Conservation (phyloP, 2,113 vertebrate genomes). For the Cromileptes altivelis region DNA sequence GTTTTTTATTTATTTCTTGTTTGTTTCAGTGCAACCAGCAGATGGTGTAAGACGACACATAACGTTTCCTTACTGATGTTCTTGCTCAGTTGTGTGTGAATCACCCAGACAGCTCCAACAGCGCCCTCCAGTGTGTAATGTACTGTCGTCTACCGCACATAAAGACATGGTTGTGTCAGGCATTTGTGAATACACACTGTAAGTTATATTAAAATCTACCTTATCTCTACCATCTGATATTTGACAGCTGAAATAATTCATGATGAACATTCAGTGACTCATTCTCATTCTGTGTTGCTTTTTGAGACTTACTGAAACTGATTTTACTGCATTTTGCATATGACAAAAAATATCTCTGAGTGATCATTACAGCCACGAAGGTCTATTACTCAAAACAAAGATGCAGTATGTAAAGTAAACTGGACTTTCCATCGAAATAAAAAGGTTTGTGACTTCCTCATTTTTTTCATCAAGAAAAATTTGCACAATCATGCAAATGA, state of each 20-base stretch:
- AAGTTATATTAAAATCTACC: background rate
- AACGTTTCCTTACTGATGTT: background rate
- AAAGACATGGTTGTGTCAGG: background rate
- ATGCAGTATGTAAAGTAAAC: background rate
- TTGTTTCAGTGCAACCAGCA: background rate
- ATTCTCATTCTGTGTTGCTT: background rate
- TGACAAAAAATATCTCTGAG: background rate
- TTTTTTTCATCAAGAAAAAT: conserved; percentile 14
- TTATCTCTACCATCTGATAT: background rate
- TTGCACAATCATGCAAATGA: conserved; percentile 61
- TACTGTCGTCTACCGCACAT: background rate
- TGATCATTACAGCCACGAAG: background rate
- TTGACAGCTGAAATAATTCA: no score
- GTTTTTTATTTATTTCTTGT: background rate
- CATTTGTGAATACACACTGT: background rate
- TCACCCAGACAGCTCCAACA: conserved; percentile 19
- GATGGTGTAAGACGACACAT: background rate
- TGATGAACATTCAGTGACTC: no score
- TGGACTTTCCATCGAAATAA: background rate
- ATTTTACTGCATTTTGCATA: background rate
- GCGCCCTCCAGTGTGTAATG: conserved; percentile 46
- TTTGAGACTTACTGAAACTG: background rate
- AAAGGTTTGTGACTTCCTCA: conserved; percentile 41
- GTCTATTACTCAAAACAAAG: conserved; percentile 1
- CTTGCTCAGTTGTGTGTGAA: background rate